These are phyloP conservation scores for Anoplophora glabripennis DNA, from an alignment of 1,140 invertebrate genomes.

Conservation along the genomic window DNA sequence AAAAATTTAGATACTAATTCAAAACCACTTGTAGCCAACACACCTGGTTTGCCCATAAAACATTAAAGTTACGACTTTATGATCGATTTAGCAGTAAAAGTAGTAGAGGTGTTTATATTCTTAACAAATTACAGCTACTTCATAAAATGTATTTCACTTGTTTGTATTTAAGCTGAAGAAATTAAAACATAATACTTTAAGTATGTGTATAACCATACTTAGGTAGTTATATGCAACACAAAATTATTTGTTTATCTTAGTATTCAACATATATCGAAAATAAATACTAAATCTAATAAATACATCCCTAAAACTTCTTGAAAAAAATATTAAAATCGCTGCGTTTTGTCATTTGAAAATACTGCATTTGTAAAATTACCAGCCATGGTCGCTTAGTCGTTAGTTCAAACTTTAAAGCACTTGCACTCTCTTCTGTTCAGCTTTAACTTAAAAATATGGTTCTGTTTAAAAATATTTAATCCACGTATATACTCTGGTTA, in stretches of 20 bases:
- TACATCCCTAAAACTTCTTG: too few species aligned
- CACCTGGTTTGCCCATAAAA: conserved; percentile 42
- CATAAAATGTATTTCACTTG: conserved; percentile 28
- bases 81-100: conserved; percentile 44
- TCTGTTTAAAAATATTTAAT: conserved; percentile 17
- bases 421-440: too few species aligned
- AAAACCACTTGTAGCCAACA: conserved; percentile 36
- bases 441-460: background rate
- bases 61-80: conserved; percentile 45
- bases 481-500: conserved; percentile 18
- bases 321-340: too few species aligned
- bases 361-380: too few species aligned
- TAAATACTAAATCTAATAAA: too few species aligned
- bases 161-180: background rate
- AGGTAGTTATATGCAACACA: too few species aligned
- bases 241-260: too few species aligned
- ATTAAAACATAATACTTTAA: too few species aligned
- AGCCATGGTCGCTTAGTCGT: background rate
- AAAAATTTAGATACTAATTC: conserved; percentile 18
- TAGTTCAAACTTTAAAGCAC: background rate
- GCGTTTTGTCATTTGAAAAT: too few species aligned
- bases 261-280: too few species aligned
- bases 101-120: conserved; percentile 43
- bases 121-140: conserved; percentile 41
- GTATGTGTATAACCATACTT: too few species aligned